Evolutionary conservation across 1,140 invertebrate genomes (phyloP).

Genomic region (Bacillus rossius): DNA sequence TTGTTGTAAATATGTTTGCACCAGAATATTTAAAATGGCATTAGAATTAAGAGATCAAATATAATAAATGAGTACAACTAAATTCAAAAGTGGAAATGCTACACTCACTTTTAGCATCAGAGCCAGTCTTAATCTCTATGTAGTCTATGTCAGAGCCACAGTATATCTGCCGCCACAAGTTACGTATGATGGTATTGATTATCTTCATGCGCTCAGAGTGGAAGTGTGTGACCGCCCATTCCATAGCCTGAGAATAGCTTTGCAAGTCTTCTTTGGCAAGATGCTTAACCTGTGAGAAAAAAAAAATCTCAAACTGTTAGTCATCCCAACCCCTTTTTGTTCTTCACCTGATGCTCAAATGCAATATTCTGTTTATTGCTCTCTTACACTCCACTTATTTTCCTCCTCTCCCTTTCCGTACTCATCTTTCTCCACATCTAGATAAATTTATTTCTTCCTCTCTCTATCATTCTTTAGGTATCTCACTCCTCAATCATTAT

Average conservation of each 20-base stretch:
- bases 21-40: no score
- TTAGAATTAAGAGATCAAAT: background rate
- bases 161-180: conserved; percentile 89
- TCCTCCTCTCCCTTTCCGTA: no score
- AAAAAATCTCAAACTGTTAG: no score
- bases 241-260: conserved; percentile 76
- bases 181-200: conserved; percentile 86
- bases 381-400: no score
- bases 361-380: no score
- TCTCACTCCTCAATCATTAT: no score
- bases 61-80: conserved; percentile 2
- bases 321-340: no score
- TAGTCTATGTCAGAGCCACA: conserved; percentile 83
- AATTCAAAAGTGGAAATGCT: background rate
- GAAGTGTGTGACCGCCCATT: conserved; percentile 74
- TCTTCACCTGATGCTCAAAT: no score
- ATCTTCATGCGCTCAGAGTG: conserved; percentile 79
- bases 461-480: no score
- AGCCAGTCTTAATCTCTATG: conserved; percentile 72
- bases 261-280: conserved; percentile 60
- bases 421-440: no score
- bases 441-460: no score
- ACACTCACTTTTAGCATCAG: conserved; percentile 35
- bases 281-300: conserved; percentile 45
- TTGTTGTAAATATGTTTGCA: no score